Percentiles rank a stretch among this genome's conserved stretches.
Evolutionary conservation across 2,888 invertebrate species (phyloP).

Genomic region (Limnephilus marmoratus): DNA sequence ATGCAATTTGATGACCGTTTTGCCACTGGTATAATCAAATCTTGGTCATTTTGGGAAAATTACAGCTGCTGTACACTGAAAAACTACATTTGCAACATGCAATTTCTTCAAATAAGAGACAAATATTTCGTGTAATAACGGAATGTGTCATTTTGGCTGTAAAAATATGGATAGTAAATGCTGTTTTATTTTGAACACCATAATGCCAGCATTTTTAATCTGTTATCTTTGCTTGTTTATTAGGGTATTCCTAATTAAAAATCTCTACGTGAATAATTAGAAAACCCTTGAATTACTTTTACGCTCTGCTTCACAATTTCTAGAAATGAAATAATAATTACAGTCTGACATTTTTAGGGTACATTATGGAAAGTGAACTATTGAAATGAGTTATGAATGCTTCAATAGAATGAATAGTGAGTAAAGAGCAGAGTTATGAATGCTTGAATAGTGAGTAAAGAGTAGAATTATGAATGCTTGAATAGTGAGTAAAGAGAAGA

Average conservation of each 20-base stretch:
- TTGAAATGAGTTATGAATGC: background rate
- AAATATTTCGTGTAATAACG: background rate
- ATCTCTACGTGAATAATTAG: background rate
- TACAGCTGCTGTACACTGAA: background rate
- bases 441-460: background rate
- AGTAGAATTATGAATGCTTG: no score
- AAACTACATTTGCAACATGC: background rate
- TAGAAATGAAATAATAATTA: background rate
- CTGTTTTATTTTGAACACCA: no score
- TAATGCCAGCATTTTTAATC: background rate
- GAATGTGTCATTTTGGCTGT: background rate
- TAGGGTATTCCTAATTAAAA: background rate
- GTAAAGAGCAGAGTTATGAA: no score
- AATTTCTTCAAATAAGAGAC: background rate
- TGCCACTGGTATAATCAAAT: background rate
- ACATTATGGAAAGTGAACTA: background rate
- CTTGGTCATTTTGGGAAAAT: background rate
- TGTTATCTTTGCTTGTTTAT: background rate
- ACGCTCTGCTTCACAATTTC: background rate
- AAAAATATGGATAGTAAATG: background rate
- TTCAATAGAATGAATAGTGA: background rate
- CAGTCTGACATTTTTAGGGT: no score
- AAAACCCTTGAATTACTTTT: background rate
- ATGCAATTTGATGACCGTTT: background rate
- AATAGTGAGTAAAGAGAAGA: background rate